Evolutionary conservation across 35 echinoderm and acorn worm species (phyloP), one percentile per base, ranked within the genome.

Genomic region (Nesometra sesokonis): DNA sequence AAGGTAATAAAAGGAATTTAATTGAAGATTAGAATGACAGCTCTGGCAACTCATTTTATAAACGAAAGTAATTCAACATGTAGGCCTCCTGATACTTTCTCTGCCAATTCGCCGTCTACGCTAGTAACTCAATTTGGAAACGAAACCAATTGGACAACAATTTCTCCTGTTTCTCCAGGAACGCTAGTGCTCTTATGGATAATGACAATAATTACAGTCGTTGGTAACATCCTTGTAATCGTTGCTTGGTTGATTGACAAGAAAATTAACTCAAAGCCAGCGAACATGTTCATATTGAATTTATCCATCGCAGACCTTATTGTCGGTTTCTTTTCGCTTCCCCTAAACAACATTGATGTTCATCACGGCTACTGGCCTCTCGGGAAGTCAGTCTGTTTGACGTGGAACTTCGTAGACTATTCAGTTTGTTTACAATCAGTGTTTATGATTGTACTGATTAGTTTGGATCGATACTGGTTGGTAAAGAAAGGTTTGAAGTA

Each of bases 401-500:
- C 87, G 0, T 93, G 88, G 88, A 83, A 47, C 3, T 47, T 86
- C 1, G 17, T 93, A 11, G 92, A 93, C 34, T 93, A 76, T 30
- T 37, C 79, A 17, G 32, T 27, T 31, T 87, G 88, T n/a, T 88
- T 32, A 81, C 80, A 87, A 81, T 90, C 92, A 19, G 88, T 93
- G 7, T 37, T 86, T 35, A 37, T 88, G 4, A 84, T 93, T 34
- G 34, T 85, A 32, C 33, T 90, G 30, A 90, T 93, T 27, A 93
- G 92, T 47, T 32, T 93, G 30, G 92, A 93, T 87, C 88, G 92
- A 37, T 93, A 87, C 52, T 86, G 92, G 85, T 39, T 93, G 80
- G 92, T 93, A 23, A 90, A 80, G 34, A 86, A 90, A 67, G 90
- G 90, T 34, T 37, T 89, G 5, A 32, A 76, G 0, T 93, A 93